phyloP scores from a whole-genome alignment of 37 sponge, comb jelly and placozoan genomes.

The Agelas oroides region DNA sequence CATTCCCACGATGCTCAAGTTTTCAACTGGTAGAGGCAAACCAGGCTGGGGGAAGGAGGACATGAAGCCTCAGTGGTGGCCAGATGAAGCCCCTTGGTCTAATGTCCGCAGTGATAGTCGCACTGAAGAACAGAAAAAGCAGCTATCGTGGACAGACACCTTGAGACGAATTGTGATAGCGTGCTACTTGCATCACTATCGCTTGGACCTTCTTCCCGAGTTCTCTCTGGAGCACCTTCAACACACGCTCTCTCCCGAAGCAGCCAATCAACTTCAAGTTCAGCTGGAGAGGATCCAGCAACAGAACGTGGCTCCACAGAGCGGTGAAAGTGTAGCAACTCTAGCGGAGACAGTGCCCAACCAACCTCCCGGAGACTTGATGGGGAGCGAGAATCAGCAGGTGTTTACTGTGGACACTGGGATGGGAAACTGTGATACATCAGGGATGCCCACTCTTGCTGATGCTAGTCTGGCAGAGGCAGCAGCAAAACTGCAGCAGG shows the following conservation, averaged over 20 bases:
- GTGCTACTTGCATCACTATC: conserved; percentile 84
- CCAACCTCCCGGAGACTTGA: neutral
- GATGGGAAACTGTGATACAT: conserved; percentile 52
- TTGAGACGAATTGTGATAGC: conserved; percentile 77
- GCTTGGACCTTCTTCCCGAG: conserved; percentile 86
- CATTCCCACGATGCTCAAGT: conserved; percentile 89
- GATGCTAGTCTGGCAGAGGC: conserved; percentile 82
- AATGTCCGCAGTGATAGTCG: conserved; percentile 90
- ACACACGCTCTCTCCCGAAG: conserved; percentile 30
- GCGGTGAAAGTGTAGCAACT: neutral
- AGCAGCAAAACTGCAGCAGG: conserved; percentile 79
- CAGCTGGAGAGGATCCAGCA: conserved; percentile 36
- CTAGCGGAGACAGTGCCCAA: conserved; percentile 1
- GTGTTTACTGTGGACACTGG: conserved; percentile 86
- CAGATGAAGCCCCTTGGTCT: conserved; percentile 86
- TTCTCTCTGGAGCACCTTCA: conserved; percentile 45
- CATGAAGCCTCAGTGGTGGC: conserved; percentile 93
- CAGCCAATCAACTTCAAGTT: conserved; percentile 36
- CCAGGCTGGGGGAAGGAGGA: conserved; percentile 95
- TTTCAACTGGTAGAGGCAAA: conserved; percentile 85
- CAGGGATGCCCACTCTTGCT: conserved; percentile 77
- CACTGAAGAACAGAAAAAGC: conserved; percentile 65
- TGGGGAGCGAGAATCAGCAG: conserved; percentile 47
- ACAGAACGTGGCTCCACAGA: neutral
- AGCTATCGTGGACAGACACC: conserved; percentile 82